Evolutionary conservation across 2,797 vertebrate species (phyloP), one percentile per base, ranked within the genome.

Genomic region (Numenius phaeopus): DNA sequence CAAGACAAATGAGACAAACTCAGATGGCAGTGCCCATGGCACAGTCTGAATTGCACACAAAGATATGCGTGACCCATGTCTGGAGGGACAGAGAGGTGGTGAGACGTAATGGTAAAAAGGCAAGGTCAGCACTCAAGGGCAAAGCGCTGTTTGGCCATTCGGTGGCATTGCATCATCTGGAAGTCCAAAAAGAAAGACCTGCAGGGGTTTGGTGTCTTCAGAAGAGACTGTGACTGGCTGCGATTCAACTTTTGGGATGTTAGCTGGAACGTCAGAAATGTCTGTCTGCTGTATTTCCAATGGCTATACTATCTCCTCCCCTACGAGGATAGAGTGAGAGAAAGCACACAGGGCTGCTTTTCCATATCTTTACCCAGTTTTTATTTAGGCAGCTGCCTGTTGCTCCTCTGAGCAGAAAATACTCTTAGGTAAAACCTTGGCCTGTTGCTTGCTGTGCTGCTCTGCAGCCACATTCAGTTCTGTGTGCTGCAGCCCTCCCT

Each of bases 21-120:
- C 14, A 7, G 14, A 39, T n/a, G 34, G 23, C 37, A 30, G 20
- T 4, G 12, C 16, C 24, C 20, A 2, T 10, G 26, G 46, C 57
- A 50, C 39, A 27, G 3, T 9, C 46, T 15, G 3, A 71, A 29
- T 13, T 2, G 5, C 40, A 30, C 27, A 21, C 32, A 39, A 24
- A 57, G 47, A 40, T 30, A 14, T 1, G 10, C 4, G 1, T 10
- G 19, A 62, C 18, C 39, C 11, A 9, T 0, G 0, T 8, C 21
- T 37, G 29, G 44, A 40, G 11, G 44, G 62, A 17, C 0, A 29
- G 66, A 32, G 46, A 21, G 16, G 16, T 46, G 29, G 10, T 4
- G 49, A 69, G n/a, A 18, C 5, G 32, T 30, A 18, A 19, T 2
- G 5, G 34, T 12, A 26, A 37, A 37, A 40, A 39, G n/a, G 44